A percentile compares a stretch with the other conserved stretches of the same genome.
These are phyloP conservation scores for Peromyscus maniculatus DNA, from an alignment of 2,113 vertebrate genomes.

Conservation along the genomic window DNA sequence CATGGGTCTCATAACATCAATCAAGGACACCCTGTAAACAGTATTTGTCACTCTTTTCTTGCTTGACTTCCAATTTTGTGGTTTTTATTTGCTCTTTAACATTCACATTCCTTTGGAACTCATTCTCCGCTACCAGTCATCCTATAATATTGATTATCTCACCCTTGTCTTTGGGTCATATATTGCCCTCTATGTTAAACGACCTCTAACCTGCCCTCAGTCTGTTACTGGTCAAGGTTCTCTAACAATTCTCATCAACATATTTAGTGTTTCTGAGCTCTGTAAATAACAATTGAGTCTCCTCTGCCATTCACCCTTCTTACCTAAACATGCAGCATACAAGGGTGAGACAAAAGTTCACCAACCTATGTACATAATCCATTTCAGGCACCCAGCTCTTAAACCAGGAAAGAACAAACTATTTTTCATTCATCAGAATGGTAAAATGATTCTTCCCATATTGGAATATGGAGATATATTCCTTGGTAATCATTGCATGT, in stretches of 20 bases:
- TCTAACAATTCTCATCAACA: not conserved
- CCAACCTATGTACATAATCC: not conserved
- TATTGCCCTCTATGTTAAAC: not conserved
- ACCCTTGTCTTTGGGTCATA: not conserved
- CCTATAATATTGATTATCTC: not conserved
- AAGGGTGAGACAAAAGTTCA: not conserved
- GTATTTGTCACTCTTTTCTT: not conserved
- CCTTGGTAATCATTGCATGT: not conserved
- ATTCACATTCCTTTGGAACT: not conserved
- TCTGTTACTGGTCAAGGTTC: not conserved
- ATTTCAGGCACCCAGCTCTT: not conserved
- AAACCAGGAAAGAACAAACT: not conserved
- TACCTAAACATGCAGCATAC: not conserved
- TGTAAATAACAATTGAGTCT: not conserved
- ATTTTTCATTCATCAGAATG: not conserved
- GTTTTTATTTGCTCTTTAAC: not conserved
- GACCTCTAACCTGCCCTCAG: not conserved
- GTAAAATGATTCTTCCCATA: not conserved
- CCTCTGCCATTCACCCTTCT: not conserved
- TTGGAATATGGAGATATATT: not conserved
- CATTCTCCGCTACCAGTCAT: not conserved
- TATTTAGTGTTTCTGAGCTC: not conserved
- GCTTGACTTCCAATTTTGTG: not conserved
- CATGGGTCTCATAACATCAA: not conserved
- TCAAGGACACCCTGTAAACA: not conserved